A percentile compares a stretch with the other conserved stretches of the same genome.
Evolutionary conservation across 2,113 vertebrate species (phyloP).

Genomic region (Sisor rabdophorus): DNA sequence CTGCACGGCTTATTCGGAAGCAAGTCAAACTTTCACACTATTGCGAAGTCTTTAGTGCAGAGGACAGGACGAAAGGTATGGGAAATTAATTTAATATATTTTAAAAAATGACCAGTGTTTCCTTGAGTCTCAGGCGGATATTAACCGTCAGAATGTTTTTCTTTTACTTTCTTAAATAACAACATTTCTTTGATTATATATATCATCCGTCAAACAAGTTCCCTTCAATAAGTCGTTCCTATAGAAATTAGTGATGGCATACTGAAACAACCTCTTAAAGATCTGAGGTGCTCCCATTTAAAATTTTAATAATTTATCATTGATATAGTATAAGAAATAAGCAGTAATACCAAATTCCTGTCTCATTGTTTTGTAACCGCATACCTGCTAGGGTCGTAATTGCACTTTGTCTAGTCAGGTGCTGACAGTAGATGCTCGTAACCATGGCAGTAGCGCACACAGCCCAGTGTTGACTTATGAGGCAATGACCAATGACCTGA

Average conservation of each 20-base stretch:
- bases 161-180: neutral
- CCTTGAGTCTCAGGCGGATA: too few species aligned
- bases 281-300: neutral
- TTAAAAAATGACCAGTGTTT: too few species aligned
- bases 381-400: constrained; percentile 61
- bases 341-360: neutral
- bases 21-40: constrained; percentile 82
- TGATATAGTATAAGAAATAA: neutral
- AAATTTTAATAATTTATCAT: neutral
- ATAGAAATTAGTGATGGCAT: neutral
- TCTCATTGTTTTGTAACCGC: neutral
- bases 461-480: constrained; percentile 78
- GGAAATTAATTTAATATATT: constrained; percentile 33
- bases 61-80: constrained; percentile 83
- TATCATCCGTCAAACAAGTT: neutral
- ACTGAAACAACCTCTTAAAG: neutral
- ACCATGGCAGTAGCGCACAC: constrained; percentile 89
- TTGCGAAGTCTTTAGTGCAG: constrained; percentile 80
- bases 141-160: too few species aligned
- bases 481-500: constrained; percentile 81
- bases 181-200: neutral
- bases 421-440: constrained; percentile 88
- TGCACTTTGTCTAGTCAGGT: constrained; percentile 77
- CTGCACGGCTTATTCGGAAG: constrained; percentile 91
- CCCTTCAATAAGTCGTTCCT: neutral